Evolutionary conservation across 2,888 invertebrate species (phyloP).

Genomic region (Microctonus hyperodae): DNA sequence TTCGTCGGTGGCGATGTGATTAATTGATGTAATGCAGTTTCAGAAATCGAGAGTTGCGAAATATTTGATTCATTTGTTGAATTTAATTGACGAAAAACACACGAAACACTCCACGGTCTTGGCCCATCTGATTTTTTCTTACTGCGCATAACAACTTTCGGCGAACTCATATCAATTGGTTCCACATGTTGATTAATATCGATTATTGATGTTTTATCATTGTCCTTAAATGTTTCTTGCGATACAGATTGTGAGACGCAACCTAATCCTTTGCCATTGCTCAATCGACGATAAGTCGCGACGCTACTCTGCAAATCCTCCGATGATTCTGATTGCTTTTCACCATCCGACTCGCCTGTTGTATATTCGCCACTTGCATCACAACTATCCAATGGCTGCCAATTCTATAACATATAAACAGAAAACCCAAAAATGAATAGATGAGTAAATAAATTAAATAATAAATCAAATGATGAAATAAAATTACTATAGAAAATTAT

Average conservation of each 20-base stretch:
- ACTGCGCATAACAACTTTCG: conserved; percentile 72
- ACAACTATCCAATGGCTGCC: conserved; percentile 76
- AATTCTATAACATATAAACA: too few relatives aligned
- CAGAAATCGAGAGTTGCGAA: conserved; percentile 81
- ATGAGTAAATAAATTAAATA: conserved; percentile 1
- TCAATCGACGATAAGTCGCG: conserved; percentile 68
- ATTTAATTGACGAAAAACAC: conserved; percentile 71
- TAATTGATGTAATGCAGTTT: conserved; percentile 84
- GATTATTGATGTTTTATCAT: conserved; percentile 53
- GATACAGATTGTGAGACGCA: conserved; percentile 56
- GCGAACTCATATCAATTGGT: conserved; percentile 49
- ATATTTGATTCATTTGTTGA: conserved; percentile 52
- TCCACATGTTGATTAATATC: conserved; percentile 40
- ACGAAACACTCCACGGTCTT: conserved; percentile 90
- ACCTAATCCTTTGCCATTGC: conserved; percentile 42
- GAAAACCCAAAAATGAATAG: conserved; percentile 15
- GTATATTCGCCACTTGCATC: conserved; percentile 92
- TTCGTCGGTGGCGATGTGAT: conserved; percentile 61
- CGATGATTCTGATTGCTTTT: conserved; percentile 75
- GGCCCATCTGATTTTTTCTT: conserved; percentile 67
- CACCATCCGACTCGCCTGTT: conserved; percentile 74
- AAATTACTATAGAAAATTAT: background rate
- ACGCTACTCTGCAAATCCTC: conserved; percentile 82
- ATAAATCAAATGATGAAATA: background rate
- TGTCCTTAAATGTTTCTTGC: conserved; percentile 59